Evolutionary conservation across 1,140 invertebrate species (phyloP), one percentile per base, ranked within the genome.

Genomic region (Potamilus streckersoni): DNA sequence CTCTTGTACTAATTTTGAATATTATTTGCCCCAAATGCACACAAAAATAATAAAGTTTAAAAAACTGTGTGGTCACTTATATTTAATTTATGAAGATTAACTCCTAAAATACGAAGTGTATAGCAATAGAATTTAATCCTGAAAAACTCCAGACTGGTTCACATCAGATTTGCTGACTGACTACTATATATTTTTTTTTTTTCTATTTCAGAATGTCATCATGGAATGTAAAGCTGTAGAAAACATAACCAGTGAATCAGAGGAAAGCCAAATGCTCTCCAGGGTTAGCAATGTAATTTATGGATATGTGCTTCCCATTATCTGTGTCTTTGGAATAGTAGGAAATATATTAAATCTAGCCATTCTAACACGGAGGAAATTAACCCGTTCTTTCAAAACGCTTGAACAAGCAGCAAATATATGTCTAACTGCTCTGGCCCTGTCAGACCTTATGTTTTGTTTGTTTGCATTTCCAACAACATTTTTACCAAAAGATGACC

Each of bases 281-380:
- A 66, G 73, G 69, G 73, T 71, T 20, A 72, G 75, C 38, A 55
- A 64, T 49, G 73, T 77, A 31, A 77, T 77, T 23, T 77, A 72
- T 58, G 75, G 70, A 57, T 77, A 72, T 31, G 70, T 72, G 38
- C 78, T 88, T 57, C 87, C 87, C 3, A 75, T 80, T 1, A 83
- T 89, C 20, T 89, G 86, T 73, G 73, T 83, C 19, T 87, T 85
- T 73, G 88, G 88, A 55, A 87, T 89, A 67, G 77, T 89, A 15
- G 88, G 88, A 56, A 89, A 88, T 79, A 71, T 87, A 4, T 79
- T 88, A 23, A 88, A 88, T 71, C 66, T 88, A 20, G 81, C 84
- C 23, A 87, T 89, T 69, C 80, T 89, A n/a, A 88, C 86, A 23
- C 66, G 85, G 27, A 67, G 85, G 15, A 86, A 86, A 76, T 73